Base-by-base conservation (phyloP, 2,888 invertebrate genomes). In the Agrochola lychnidis region DNA sequence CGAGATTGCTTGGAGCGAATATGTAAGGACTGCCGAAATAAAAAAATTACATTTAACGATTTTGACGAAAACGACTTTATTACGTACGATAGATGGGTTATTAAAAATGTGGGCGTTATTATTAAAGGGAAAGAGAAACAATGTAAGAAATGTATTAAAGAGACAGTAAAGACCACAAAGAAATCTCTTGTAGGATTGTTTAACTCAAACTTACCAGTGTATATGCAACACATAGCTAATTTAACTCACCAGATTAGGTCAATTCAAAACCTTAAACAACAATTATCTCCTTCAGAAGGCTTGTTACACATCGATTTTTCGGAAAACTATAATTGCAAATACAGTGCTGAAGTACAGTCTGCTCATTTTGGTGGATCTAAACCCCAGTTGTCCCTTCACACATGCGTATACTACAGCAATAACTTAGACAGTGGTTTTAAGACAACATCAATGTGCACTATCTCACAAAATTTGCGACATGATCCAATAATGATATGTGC, bases 401-500 rank as follows among this genome's bases (percentile, higher is more conserved):
- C 82, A 2, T 83, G 81, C 25, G 83, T 86, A 14, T 87, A 82
- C 62, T 87, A 87, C 48, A 73, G 42, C 42, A 42, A 42, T 10
- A 42, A 42, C 42, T 42, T 42, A 42, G 42, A 9, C 42, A 42
- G 42, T 42, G 42, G 42, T 42, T 42, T 42, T 42, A 42, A 42
- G 42, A 42, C 10, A 10, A 42, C 73, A 62, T 79, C 64, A 10
- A 70, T 83, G 56, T 80, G 82, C 25, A 79, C 86, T 16, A 64
- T 85, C 36, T 81, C 84, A 7, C 75, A 79, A 77, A 84, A 85
- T 70, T 79, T 84, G 36, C 51, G 79, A 59, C 87, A 86, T 64
- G 87, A 87, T 40, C 85, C 85, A 12, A 77, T 85, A 30, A 30
- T 84, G 12, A 85, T 84, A 56, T 84, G 87, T 61, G 82, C 64